These are phyloP conservation scores for Drosophila cognata DNA, from an alignment of 2,888 invertebrate genomes.

Conservation along the genomic window DNA sequence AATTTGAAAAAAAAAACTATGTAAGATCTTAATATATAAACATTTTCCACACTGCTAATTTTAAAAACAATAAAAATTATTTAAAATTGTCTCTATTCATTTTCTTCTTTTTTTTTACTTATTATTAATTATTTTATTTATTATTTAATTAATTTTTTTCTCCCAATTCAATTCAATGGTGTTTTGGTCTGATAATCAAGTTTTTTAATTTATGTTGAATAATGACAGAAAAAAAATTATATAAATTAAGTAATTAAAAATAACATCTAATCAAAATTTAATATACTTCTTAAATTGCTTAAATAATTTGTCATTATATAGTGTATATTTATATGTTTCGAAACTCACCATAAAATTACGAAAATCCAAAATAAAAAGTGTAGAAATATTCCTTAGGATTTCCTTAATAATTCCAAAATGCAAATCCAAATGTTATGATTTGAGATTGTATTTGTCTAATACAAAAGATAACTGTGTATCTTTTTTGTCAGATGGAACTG, in stretches of 20 bases:
- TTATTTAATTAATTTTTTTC: not conserved
- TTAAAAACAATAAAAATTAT: not conserved
- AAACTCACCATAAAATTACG: conserved; percentile 62
- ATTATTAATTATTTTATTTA: too few species aligned
- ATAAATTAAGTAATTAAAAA: not conserved
- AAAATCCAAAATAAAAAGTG: conserved; percentile 32
- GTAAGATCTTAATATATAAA: not conserved
- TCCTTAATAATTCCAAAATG: conserved; percentile 35
- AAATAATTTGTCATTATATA: not conserved
- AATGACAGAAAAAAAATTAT: not conserved
- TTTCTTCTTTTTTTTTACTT: not conserved
- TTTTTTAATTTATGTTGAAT: not conserved
- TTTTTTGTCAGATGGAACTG: not conserved
- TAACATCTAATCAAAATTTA: not conserved
- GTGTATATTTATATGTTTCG: not conserved
- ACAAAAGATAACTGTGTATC: not conserved
- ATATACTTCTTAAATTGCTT: not conserved
- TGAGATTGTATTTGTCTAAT: not conserved
- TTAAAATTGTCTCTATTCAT: not conserved
- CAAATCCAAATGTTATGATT: conserved; percentile 9
- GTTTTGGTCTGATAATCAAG: not conserved
- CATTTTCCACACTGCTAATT: not conserved
- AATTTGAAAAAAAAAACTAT: not conserved
- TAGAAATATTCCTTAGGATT: conserved; percentile 13
- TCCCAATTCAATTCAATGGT: not conserved